These are phyloP conservation scores for Sialia sialis DNA, from an alignment of 2,113 vertebrate genomes.

Conservation along the genomic window DNA sequence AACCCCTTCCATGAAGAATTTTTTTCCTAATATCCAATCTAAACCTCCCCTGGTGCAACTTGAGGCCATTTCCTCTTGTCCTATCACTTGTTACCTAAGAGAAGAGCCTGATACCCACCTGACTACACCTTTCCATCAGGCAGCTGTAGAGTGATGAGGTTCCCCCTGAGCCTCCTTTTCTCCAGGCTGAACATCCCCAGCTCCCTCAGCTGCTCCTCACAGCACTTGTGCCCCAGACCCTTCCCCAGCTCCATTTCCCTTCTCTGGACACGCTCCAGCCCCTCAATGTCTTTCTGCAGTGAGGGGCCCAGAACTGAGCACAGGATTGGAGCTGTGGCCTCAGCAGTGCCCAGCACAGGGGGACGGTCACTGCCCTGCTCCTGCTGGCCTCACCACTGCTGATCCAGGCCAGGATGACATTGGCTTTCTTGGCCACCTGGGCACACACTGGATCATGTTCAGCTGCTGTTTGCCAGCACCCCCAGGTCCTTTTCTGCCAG, in stretches of 20 bases:
- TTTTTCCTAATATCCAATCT: background rate
- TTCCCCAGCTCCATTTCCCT: background rate
- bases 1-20: background rate
- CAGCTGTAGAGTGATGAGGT: rapidly evolving
- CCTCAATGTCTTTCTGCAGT: background rate
- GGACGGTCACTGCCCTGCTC: background rate
- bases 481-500: background rate
- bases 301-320: background rate
- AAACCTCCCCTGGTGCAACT: background rate
- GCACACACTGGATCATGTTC: background rate
- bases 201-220: background rate
- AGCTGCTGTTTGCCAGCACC: background rate
- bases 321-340: background rate
- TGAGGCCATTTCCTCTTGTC: background rate
- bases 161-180: background rate
- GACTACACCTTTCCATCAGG: background rate
- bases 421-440: background rate
- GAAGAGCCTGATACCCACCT: background rate
- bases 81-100: background rate
- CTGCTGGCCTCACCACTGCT: background rate
- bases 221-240: background rate
- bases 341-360: background rate
- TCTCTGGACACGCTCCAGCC: background rate
- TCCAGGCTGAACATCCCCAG: background rate
- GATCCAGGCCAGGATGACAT: background rate